Percentiles rank a stretch among this genome's conserved stretches.
phyloP scores from a whole-genome alignment of 2,797 vertebrate species.

The Poeciliopsis presidionis region DNA sequence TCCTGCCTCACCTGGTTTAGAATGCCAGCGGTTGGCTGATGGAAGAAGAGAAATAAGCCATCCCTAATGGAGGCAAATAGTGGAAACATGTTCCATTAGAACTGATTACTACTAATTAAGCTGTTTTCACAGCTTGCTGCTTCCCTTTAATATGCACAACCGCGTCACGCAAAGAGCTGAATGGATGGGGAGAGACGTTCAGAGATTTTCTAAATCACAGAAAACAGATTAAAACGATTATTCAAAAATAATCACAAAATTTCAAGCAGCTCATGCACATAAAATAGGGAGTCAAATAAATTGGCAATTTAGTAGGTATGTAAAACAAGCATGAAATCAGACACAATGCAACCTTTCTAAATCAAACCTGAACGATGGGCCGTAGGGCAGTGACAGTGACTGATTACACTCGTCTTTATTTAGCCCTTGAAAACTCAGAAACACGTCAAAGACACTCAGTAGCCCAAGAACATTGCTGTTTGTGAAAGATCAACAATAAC shows the following conservation, averaged over 20 bases:
- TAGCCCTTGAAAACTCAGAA: conserved; percentile 78
- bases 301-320: background rate
- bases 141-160: conserved; percentile 78
- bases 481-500: background rate
- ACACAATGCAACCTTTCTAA: conserved; percentile 7
- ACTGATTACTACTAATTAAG: conserved; percentile 85
- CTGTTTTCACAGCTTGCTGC: conserved; percentile 83
- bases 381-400: conserved; percentile 66
- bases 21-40: conserved; percentile 72
- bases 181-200: conserved; percentile 58
- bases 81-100: conserved; percentile 84
- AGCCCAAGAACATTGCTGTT: background rate
- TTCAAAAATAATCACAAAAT: conserved; percentile 41
- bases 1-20: conserved; percentile 70
- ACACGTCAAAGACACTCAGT: conserved; percentile 80
- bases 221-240: conserved; percentile 65
- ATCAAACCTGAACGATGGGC: background rate
- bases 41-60: conserved; percentile 77
- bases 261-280: conserved; percentile 19
- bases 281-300: conserved; percentile 10
- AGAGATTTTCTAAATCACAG: conserved; percentile 60
- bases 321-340: conserved; percentile 7
- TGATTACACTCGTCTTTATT: conserved; percentile 83
- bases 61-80: conserved; percentile 81
- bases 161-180: conserved; percentile 64